Evolutionary conservation across 2,113 vertebrate genomes (phyloP).

Genomic region (Trochalopteron elliotii): DNA sequence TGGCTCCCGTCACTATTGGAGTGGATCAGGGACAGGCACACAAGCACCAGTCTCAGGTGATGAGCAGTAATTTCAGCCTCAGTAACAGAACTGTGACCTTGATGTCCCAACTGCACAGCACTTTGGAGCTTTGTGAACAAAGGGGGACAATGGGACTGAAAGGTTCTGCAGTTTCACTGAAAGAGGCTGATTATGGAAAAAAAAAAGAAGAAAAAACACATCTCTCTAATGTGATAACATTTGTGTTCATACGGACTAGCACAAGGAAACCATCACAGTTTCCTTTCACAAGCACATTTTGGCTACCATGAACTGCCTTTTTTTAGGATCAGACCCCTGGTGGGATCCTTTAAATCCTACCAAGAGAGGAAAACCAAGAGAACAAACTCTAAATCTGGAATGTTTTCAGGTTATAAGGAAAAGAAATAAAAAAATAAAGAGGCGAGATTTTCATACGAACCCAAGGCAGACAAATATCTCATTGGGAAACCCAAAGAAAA

Average conservation of each 20-base stretch:
- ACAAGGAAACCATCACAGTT: not conserved
- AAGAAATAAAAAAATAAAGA: not conserved
- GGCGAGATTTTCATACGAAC: not conserved
- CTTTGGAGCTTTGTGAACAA: not conserved
- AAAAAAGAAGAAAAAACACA: accelerated
- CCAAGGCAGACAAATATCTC: not conserved
- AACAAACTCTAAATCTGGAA: not conserved
- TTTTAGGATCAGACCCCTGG: not conserved
- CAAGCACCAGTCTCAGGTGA: not conserved
- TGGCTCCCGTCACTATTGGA: not conserved
- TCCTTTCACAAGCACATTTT: not conserved
- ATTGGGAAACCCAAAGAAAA: not conserved
- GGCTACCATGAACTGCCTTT: not conserved
- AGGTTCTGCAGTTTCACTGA: not conserved
- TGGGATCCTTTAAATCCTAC: not conserved
- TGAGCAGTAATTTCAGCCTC: not conserved
- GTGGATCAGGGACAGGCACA: not conserved
- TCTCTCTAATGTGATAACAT: not conserved
- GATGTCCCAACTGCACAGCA: not conserved
- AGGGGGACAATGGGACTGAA: not conserved
- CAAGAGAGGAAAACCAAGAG: not conserved
- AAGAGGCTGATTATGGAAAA: not conserved
- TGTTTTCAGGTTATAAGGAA: not conserved
- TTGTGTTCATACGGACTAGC: not conserved
- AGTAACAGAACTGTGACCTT: not conserved